Base-by-base conservation (phyloP, 1,140 invertebrate species). In the Mactra quadrangularis region DNA sequence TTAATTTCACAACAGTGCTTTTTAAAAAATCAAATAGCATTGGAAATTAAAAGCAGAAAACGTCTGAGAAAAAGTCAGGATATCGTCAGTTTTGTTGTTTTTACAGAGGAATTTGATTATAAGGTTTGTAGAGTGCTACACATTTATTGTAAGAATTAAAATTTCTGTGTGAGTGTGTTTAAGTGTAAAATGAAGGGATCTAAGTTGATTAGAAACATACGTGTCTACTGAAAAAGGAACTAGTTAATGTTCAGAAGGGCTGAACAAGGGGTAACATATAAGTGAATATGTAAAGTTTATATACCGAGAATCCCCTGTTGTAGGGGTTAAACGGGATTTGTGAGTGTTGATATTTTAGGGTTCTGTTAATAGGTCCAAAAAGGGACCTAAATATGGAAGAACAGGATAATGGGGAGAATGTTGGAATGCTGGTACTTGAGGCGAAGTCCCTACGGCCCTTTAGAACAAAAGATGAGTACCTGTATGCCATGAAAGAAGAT, bases 401-500 rank as follows among this genome's bases (percentile, higher is more conserved):
- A 7, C 76, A 79, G 50, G 77, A 72, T 15, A 71, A 13, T 4
- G 85, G 72, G 17, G 74, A 79, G 19, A 75, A 77, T 25, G 87
- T 86, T 7, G 87, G 87, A 62, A 70, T 90, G 60, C 81, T 91
- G 60, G 89, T 91, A 15, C 85, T 92, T 11, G 89, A 93, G 62
- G 87, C 89, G 25, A 91, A 92, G 81, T 91, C 92, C n/a, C 86
- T 93, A 15, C 85, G 90, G 60, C 89, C 89, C 7, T 93, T 90
- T 86, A 89, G 89, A 41, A 92, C 86, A 4, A 90, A 91, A 45
- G 93, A 93, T 81, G 93, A 93, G 66, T 94, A 94, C 68, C 84
- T 94, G 25, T 91, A 90, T 70, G 93, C 93, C 13, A 93, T 94
- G 93, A 93, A 93, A 84, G 98, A 99, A 93, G 98, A 99, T 94